Evolutionary conservation across 1,140 invertebrate species (phyloP), one percentile per base, ranked within the genome.

Genomic region (Cydia fagiglandana): DNA sequence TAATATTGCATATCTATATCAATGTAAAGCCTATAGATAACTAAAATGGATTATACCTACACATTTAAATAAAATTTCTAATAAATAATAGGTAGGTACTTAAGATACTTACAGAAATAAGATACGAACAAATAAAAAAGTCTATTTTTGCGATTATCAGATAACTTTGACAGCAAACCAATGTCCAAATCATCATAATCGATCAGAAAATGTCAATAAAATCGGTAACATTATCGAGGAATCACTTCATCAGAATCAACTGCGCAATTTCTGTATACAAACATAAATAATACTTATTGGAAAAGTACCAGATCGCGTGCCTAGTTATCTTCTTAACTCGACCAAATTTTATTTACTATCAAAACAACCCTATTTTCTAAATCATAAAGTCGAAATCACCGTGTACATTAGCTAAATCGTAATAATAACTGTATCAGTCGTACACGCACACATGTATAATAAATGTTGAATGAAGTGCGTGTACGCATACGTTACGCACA

Each of bases 221-320:
- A 17, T 7, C 15, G 12, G 0, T n/a, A 41, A 70, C 15, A 70
- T 41, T 20, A 70, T 70, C 66, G 6, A 30, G 4, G 30, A 30
- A 70, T 17, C 4, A 5, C 10, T 34, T 34, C 15, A 70, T 41
- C 30, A 3, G 66, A 30, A 61, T 61, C 4, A 70, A 70, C 66
- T 70, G 66, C 66, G 66, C 66, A 34, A 70, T 70, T 70, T 70
- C 66, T 70, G 66, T 41, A 38, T 70, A 70, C 66, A 45, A 70
- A 45, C 66, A 70, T 41, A 70, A 38, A 41, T 70, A 70, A 41
- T 70, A n/a, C n/a, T n/a, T n/a, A 34, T 41, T 24, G 66, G 66
- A 70, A 70, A 70, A 70, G 10, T 70, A 70, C 66, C 66, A 38
- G 64, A 64, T 28, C 6, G 64, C 34, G 66, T 70, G 17, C 66